Base-by-base conservation (phyloP, 2,113 vertebrate genomes). In the Alethe diademata region DNA sequence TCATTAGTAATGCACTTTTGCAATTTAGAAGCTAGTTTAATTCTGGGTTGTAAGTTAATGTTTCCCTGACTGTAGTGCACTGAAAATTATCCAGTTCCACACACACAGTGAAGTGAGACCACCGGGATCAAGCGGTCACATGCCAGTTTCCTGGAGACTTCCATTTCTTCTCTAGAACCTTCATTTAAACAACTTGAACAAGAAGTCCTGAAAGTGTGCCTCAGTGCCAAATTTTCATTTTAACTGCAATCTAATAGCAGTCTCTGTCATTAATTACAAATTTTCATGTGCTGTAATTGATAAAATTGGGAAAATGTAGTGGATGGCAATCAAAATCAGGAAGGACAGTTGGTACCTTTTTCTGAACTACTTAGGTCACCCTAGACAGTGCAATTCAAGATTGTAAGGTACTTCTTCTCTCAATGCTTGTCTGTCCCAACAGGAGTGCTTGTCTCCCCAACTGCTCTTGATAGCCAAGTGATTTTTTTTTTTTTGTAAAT, bases 41-140 rank as follows among this genome's bases (percentile, higher is more conserved):
- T 71, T 89, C 73, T 75, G 47, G 24, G 10, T 73, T 86, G 22
- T 65, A 35, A 11, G 2, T 56, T 64, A 71, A 62, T 11, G 22
- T 47, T 84, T 86, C 61, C 35, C 33, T 4, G 5, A 18, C 48
- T 89, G 43, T 51, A 71, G 24, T 3, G 26, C 45, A 50, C 12
- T 16, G n/a, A 81, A 93, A 61, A 33, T 42, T 66, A 51, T 38
- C 14, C 45, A 33, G n/a, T 80, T 92, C 29, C 17, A 19, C 38
- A 54, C 9, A 58, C 22, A 45, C 4, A 35, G 45, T 40, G 53
- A 60, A 70, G 40, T 2, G 5, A 90, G 92, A 87, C 51, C 42
- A 70, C 19, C 0, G 0, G 36, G 58, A 61, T 75, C 26, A 70
- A 80, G 40, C 0, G 1, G 66, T 69, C 14, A 13, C 7, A 8